Evolutionary conservation across 2,888 invertebrate species (phyloP).

Genomic region (Hydrotaea diabolus): DNA sequence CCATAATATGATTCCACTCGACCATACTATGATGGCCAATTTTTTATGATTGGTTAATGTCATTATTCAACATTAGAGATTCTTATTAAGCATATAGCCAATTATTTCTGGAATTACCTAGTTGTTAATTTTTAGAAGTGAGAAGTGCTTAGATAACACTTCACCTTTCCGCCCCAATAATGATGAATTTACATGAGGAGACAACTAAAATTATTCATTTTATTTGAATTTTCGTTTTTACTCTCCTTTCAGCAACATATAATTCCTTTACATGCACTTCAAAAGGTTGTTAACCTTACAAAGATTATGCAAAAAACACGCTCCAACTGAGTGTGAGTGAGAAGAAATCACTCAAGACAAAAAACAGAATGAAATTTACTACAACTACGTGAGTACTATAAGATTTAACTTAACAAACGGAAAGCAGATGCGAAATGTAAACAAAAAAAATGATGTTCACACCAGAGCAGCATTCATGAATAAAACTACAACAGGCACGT

Average conservation of each 20-base stretch:
- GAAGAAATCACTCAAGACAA: conserved; percentile 38
- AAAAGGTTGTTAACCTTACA: conserved; percentile 42
- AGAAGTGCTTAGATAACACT: too few relatives aligned
- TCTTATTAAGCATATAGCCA: too few relatives aligned
- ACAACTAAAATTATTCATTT: too few relatives aligned
- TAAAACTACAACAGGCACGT: neutral
- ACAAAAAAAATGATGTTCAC: conserved; percentile 24
- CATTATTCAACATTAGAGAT: too few relatives aligned
- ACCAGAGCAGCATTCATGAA: conserved; percentile 4
- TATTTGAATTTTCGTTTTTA: neutral
- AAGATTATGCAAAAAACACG: neutral
- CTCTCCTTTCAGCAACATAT: neutral
- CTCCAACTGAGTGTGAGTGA: conserved; percentile 54
- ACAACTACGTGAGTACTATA: neutral
- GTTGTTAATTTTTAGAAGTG: too few relatives aligned
- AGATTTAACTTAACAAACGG: conserved; percentile 41
- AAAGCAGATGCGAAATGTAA: neutral
- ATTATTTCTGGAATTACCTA: too few relatives aligned
- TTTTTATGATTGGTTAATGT: too few relatives aligned
- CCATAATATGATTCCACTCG: too few relatives aligned
- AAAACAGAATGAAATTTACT: conserved; percentile 21
- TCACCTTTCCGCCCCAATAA: too few relatives aligned
- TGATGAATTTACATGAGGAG: too few relatives aligned
- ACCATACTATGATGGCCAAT: too few relatives aligned
- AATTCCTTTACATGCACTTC: conserved; percentile 1